Percentiles rank a stretch among this genome's conserved stretches.
These are phyloP conservation scores for Drosophila mojavensis DNA, from an alignment of 1,140 invertebrate species.

Conservation along the genomic window DNA sequence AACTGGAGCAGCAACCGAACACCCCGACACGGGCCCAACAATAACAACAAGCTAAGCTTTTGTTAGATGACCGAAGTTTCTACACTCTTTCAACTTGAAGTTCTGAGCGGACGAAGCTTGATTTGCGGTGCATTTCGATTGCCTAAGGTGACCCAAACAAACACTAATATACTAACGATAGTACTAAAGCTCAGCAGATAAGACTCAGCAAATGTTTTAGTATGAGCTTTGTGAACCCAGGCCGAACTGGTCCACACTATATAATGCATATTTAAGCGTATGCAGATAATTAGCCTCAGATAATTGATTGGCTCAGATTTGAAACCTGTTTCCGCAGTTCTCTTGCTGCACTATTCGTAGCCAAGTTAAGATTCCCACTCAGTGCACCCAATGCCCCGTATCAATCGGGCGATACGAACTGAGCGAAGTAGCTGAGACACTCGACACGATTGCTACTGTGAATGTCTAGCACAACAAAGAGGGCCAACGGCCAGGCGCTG, in stretches of 20 bases:
- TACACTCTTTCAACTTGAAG: background rate
- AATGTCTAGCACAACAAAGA: slow-evolving; percentile 3
- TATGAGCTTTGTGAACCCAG: background rate
- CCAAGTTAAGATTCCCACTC: too few relatives aligned
- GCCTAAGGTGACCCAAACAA: too few relatives aligned
- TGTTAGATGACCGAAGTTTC: background rate
- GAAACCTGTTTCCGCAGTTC: background rate
- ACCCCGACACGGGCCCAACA: background rate
- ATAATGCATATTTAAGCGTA: too few relatives aligned
- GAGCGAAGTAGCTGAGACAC: background rate
- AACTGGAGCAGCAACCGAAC: background rate
- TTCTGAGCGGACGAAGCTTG: too few relatives aligned
- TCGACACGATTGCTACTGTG: too few relatives aligned
- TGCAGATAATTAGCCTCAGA: too few relatives aligned
- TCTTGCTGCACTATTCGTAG: too few relatives aligned
- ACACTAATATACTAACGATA: background rate
- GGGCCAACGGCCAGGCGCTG: background rate
- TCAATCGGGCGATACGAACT: background rate
- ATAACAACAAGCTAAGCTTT: slow-evolving; percentile 4
- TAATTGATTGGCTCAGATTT: background rate
- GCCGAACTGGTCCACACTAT: too few relatives aligned
- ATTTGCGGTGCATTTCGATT: too few relatives aligned
- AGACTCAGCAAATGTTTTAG: background rate
- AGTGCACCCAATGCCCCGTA: background rate
- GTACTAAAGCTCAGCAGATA: background rate